phyloP scores from a whole-genome alignment of 2,888 invertebrate genomes.

The Calameuta idolon region DNA sequence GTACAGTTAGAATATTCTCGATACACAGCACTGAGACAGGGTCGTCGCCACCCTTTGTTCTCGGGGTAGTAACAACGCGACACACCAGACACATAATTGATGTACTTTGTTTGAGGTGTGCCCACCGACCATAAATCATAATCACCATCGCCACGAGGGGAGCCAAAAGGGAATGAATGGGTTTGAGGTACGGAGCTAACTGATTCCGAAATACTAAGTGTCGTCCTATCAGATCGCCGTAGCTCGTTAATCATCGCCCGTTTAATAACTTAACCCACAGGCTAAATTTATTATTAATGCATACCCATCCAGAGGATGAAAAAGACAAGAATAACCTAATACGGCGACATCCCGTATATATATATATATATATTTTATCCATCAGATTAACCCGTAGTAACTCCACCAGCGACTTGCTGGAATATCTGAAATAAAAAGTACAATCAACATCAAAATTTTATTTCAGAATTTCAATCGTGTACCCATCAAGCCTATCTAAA shows the following conservation, averaged over 20 bases:
- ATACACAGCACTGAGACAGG: neutral
- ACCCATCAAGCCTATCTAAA: neutral
- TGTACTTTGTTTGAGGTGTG: slow-evolving; percentile 32
- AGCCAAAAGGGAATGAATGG: slow-evolving; percentile 19
- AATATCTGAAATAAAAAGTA: neutral
- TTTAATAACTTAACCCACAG: slow-evolving; percentile 25
- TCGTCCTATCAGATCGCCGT: slow-evolving; percentile 32
- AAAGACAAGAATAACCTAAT: neutral
- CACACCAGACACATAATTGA: slow-evolving; percentile 33
- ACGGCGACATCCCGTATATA: neutral
- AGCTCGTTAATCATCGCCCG: slow-evolving; percentile 34
- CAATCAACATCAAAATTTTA: neutral
- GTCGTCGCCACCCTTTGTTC: slow-evolving; percentile 7
- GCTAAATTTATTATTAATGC: slow-evolving; percentile 25
- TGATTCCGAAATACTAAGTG: slow-evolving; percentile 36
- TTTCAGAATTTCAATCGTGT: neutral
- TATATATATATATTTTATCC: neutral
- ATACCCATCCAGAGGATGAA: slow-evolving; percentile 3
- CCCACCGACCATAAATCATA: slow-evolving; percentile 35
- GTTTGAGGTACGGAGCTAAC: slow-evolving; percentile 27
- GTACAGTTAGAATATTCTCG: neutral
- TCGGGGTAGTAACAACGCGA: slow-evolving; percentile 8
- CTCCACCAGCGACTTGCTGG: neutral
- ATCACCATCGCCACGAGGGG: slow-evolving; percentile 22
- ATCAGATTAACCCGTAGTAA: neutral